A percentile compares a stretch with the other conserved stretches of the same genome.
Evolutionary conservation across 2,888 invertebrate genomes (phyloP).

Genomic region (Polymixis flavicincta): DNA sequence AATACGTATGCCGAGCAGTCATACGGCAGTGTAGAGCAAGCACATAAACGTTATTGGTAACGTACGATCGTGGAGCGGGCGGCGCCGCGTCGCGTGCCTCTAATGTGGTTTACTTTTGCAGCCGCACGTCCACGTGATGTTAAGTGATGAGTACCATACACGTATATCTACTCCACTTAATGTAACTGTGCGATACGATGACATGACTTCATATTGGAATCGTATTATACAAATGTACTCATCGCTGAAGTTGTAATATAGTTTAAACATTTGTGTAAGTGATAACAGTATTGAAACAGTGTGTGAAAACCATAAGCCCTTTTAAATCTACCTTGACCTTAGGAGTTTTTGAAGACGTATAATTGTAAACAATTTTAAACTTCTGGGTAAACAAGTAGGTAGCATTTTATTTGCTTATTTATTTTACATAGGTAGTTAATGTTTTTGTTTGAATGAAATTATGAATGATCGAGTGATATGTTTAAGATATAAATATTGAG

Average conservation of each 20-base stretch:
- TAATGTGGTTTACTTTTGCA: slow-evolving; percentile 71
- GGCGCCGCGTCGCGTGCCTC: slow-evolving; percentile 40
- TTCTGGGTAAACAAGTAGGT: neutral
- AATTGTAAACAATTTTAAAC: slow-evolving; percentile 8
- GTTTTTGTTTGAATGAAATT: neutral
- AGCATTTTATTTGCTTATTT: neutral
- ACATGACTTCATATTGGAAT: slow-evolving; percentile 46
- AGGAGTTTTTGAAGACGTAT: neutral
- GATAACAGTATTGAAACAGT: neutral
- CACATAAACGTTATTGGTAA: slow-evolving; percentile 67
- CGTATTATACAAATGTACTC: slow-evolving; percentile 29
- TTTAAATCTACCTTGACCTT: neutral
- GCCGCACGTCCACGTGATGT: slow-evolving; percentile 68
- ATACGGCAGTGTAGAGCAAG: slow-evolving; percentile 59
- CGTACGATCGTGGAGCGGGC: slow-evolving; percentile 54
- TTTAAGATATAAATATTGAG: neutral
- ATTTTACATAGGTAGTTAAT: neutral
- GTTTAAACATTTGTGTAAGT: slow-evolving; percentile 2
- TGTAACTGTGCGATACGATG: slow-evolving; percentile 17
- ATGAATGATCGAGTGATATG: neutral
- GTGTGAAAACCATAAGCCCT: neutral
- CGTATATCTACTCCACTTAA: slow-evolving; percentile 30
- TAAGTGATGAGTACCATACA: slow-evolving; percentile 68
- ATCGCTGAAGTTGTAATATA: neutral
- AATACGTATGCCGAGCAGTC: slow-evolving; percentile 54